phyloP scores from a whole-genome alignment of 2,797 vertebrate species.

The Cuniculus paca region DNA sequence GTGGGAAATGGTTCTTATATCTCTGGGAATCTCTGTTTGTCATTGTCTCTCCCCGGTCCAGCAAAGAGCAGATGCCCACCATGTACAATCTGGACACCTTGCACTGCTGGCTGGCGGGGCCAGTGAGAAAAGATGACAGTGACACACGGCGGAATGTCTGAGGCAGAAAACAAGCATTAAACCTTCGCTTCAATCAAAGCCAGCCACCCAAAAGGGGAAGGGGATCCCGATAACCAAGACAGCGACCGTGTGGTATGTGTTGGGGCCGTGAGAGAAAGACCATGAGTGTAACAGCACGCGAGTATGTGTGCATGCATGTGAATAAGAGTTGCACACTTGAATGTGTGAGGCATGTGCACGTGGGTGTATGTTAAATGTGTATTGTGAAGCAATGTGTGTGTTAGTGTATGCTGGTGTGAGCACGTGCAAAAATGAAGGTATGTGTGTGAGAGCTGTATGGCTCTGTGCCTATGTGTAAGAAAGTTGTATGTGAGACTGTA shows the following conservation, averaged over 20 bases:
- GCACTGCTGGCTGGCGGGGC: accelerated
- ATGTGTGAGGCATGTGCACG: background rate
- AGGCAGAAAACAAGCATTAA: background rate
- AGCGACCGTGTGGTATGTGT: background rate
- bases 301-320: background rate
- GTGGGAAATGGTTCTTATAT: background rate
- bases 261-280: background rate
- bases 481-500: background rate
- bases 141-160: background rate
- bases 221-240: background rate
- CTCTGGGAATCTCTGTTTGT: background rate
- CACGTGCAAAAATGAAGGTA: background rate
- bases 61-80: background rate
- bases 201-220: too few species aligned
- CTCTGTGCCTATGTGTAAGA: background rate
- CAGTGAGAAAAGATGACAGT: too few species aligned
- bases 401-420: background rate
- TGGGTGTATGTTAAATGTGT: background rate
- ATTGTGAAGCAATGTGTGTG: background rate
- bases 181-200: background rate
- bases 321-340: background rate
- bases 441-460: background rate
- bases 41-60: background rate
- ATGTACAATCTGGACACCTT: background rate
- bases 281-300: background rate